Conservation (phyloP, 1,140 invertebrate species). For the Meloidogyne chitwoodi region DNA sequence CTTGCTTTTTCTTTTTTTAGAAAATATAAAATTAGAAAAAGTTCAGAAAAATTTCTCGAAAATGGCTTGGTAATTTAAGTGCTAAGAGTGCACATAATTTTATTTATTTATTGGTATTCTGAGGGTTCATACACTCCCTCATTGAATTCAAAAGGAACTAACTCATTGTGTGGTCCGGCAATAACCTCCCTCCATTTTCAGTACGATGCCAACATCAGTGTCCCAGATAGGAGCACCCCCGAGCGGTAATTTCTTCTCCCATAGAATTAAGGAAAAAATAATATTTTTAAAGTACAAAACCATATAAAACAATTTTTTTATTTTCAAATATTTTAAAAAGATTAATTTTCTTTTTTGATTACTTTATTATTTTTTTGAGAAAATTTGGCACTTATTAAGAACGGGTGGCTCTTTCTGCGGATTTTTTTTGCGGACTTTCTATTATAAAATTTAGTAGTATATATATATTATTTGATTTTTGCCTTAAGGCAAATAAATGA, state of each 20-base stretch:
- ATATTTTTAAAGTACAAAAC: too few species aligned
- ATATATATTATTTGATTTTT: too few species aligned
- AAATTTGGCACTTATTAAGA: too few species aligned
- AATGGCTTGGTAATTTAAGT: neutral
- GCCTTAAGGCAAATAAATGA: too few species aligned
- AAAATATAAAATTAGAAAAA: neutral
- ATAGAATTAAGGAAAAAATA: neutral
- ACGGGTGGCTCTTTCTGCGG: too few species aligned
- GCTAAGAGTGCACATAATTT: neutral
- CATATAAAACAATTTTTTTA: too few species aligned
- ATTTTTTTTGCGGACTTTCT: too few species aligned
- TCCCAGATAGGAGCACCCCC: slow-evolving; percentile 54
- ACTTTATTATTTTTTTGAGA: too few species aligned
- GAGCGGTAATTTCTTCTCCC: slow-evolving; percentile 51
- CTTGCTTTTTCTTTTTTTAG: neutral
- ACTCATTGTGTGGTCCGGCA: neutral
- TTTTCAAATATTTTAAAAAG: too few species aligned
- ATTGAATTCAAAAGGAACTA: neutral
- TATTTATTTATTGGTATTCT: neutral
- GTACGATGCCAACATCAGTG: slow-evolving; percentile 53
- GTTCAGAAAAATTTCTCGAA: neutral
- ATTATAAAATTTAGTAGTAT: too few species aligned
- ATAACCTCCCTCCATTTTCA: slow-evolving; percentile 38
- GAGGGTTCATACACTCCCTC: too few species aligned
- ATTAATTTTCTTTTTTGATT: too few species aligned